phyloP scores from a whole-genome alignment of 2,113 vertebrate species.

The Passer montanus region DNA sequence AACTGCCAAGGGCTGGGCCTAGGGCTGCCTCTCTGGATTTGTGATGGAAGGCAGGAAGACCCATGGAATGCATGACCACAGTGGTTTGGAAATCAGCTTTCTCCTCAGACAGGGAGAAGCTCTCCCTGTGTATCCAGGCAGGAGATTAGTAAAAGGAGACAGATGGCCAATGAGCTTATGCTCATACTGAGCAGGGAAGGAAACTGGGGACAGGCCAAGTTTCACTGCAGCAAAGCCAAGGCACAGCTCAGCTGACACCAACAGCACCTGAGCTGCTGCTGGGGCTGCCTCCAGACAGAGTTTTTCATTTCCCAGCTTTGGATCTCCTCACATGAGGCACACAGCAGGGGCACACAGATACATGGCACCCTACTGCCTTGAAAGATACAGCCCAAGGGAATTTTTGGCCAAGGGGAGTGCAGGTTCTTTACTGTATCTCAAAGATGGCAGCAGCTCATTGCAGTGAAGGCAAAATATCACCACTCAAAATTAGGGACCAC shows the following conservation, averaged over 20 bases:
- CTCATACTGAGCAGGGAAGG: background rate
- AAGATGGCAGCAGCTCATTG: background rate
- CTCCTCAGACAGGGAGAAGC: background rate
- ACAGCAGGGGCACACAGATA: background rate
- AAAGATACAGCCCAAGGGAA: background rate
- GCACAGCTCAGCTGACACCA: background rate
- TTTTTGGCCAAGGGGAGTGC: background rate
- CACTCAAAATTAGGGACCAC: background rate
- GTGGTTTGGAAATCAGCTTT: background rate
- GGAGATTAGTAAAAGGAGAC: slow-evolving; percentile 16
- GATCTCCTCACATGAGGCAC: background rate
- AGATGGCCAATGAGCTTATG: slow-evolving; percentile 44
- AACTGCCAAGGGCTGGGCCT: background rate
- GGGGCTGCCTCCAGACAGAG: background rate
- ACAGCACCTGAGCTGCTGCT: background rate
- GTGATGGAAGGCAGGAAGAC: background rate
- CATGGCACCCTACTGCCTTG: background rate
- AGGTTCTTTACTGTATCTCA: background rate
- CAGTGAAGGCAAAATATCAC: background rate
- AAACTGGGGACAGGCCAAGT: background rate
- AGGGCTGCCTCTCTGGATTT: background rate
- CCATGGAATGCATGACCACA: accelerated
- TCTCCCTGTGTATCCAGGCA: background rate
- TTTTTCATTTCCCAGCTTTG: background rate
- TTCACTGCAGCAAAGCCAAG: background rate